Conservation (phyloP, 1,140 invertebrate genomes). For the Solenopsis fugax region DNA sequence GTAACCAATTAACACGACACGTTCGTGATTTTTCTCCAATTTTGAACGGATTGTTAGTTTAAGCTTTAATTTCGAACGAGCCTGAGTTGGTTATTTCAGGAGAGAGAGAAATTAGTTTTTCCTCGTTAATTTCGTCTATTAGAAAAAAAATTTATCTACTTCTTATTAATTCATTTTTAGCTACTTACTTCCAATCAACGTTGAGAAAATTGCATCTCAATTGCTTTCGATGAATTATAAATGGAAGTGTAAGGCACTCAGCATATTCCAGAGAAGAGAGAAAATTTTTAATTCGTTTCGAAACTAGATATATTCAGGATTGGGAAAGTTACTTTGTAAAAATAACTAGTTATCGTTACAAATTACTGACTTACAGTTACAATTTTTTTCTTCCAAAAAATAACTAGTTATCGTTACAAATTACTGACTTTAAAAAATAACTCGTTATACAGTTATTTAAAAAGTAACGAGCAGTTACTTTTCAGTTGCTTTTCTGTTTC, state of each 20-base stretch:
- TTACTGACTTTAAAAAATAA: no score
- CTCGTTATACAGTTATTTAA: no score
- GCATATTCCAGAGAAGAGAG: background rate
- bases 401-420: no score
- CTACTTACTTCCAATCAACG: background rate
- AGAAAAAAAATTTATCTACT: background rate
- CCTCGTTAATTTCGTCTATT: background rate
- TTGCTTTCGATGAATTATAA: background rate
- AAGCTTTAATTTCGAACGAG: background rate
- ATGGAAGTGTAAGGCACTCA: background rate
- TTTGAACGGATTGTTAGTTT: background rate
- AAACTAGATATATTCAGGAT: no score
- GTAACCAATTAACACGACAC: slow-evolving; percentile 13
- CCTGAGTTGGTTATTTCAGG: background rate
- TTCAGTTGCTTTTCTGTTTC: no score
- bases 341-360: no score
- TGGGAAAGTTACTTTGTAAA: no score
- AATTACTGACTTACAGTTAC: no score
- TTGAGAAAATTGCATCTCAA: background rate
- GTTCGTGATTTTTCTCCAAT: slow-evolving; percentile 1
- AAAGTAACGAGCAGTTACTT: no score
- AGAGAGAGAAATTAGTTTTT: background rate
- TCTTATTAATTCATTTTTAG: background rate
- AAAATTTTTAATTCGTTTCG: background rate
- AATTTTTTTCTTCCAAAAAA: no score